Evolutionary conservation across 1,140 invertebrate genomes (phyloP).

Genomic region (Paraescarpia echinospica): DNA sequence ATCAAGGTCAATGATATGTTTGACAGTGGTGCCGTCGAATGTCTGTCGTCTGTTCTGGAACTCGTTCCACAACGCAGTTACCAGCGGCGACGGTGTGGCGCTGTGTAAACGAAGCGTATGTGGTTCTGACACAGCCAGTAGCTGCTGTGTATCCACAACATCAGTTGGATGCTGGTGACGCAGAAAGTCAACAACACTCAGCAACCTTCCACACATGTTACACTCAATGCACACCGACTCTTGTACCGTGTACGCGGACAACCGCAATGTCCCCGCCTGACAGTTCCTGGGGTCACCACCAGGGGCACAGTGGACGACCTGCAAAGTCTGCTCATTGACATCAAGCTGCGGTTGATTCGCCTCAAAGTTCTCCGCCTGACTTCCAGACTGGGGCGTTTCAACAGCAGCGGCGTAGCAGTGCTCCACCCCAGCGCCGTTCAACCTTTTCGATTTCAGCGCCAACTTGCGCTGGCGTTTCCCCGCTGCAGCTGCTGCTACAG

Average conservation of each 20-base stretch:
- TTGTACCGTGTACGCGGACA: not conserved
- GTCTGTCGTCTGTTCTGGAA: not conserved
- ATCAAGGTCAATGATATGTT: not conserved
- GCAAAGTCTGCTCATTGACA: not conserved
- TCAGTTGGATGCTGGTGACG: not conserved
- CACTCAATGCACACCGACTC: constrained; percentile 12
- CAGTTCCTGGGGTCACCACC: not conserved
- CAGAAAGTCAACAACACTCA: not conserved
- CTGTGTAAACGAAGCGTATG: not conserved
- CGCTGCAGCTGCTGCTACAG: not conserved
- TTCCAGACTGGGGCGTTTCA: not conserved
- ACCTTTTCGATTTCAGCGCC: not conserved
- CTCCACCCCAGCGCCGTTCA: not conserved
- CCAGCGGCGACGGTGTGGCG: not conserved
- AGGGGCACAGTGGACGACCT: not conserved
- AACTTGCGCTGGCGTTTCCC: not conserved
- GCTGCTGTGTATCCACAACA: not conserved
- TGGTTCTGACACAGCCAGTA: not conserved
- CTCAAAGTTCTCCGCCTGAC: not conserved
- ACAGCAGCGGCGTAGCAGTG: not conserved
- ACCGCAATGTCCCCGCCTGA: not conserved
- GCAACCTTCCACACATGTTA: not conserved
- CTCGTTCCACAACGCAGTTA: not conserved
- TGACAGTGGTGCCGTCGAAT: not conserved
- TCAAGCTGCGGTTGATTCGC: not conserved